These are phyloP conservation scores for Phylloscopus trochilus DNA, from an alignment of 2,113 vertebrate species.

Conservation along the genomic window DNA sequence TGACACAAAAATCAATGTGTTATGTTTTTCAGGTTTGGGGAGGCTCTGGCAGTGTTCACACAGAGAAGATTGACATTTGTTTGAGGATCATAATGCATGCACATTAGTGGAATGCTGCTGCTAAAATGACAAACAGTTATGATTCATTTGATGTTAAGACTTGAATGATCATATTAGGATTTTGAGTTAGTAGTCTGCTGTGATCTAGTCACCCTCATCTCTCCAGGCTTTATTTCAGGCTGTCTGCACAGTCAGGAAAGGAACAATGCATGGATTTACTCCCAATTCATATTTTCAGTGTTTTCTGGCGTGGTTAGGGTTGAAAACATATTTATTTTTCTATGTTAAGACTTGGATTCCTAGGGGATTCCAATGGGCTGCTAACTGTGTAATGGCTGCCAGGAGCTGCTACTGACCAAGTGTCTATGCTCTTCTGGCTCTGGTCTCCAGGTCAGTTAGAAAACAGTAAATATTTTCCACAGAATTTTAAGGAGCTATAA, in stretches of 20 bases:
- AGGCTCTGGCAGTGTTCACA: not conserved
- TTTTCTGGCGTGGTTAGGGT: not conserved
- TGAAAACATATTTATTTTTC: conserved; percentile 39
- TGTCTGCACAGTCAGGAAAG: not conserved
- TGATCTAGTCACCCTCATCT: not conserved
- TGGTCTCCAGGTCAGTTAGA: not conserved
- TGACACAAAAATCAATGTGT: conserved; percentile 4
- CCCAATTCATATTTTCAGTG: not conserved
- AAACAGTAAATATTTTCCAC: not conserved
- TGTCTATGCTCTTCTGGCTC: not conserved
- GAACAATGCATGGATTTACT: not conserved
- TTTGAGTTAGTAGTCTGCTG: not conserved
- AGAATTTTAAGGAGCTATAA: not conserved
- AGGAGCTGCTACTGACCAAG: conserved; percentile 37
- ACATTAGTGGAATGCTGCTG: not conserved
- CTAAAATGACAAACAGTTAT: conserved; percentile 19
- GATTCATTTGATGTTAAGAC: not conserved
- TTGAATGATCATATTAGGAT: not conserved
- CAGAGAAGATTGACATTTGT: not conserved
- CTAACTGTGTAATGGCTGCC: conserved; percentile 4
- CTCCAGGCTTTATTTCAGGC: conserved; percentile 2
- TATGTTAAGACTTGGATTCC: not conserved
- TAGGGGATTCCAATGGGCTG: conserved; percentile 18
- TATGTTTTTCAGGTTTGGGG: conserved; percentile 11
- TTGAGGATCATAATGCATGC: not conserved